Conservation (phyloP, 1,140 invertebrate species). For the Psix sp. region DNA sequence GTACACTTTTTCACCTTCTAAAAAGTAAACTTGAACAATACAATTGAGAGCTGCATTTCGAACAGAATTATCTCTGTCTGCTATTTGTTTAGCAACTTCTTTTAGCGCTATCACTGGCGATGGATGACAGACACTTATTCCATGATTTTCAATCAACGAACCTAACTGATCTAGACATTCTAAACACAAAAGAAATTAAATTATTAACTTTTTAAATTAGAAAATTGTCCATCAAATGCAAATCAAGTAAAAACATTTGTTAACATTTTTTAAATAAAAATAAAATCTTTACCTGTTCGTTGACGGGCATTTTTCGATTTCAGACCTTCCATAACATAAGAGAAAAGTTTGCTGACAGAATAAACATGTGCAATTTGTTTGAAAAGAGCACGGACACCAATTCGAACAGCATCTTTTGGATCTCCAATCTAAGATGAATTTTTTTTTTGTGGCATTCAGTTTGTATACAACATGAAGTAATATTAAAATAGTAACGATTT, state of each 20-base stretch:
- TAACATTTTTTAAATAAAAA: conserved; percentile 1
- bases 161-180: conserved; percentile 96
- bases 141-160: conserved; percentile 90
- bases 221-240: background rate
- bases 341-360: conserved; percentile 92
- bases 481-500: background rate
- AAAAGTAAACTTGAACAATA: conserved; percentile 92
- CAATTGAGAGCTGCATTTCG: conserved; percentile 96
- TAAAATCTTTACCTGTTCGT: conserved; percentile 82
- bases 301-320: conserved; percentile 98
- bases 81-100: conserved; percentile 95
- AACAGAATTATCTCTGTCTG: conserved; percentile 97
- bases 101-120: conserved; percentile 88
- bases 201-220: background rate
- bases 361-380: conserved; percentile 91
- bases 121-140: conserved; percentile 89
- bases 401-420: conserved; percentile 95
- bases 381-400: conserved; percentile 90
- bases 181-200: conserved; percentile 61
- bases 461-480: no score
- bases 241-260: conserved; percentile 1
- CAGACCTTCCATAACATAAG: conserved; percentile 94
- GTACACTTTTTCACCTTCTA: conserved; percentile 93
- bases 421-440: conserved; percentile 87
- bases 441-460: no score